Evolutionary conservation across 2,113 vertebrate species (phyloP).

Genomic region (Egretta garzetta): DNA sequence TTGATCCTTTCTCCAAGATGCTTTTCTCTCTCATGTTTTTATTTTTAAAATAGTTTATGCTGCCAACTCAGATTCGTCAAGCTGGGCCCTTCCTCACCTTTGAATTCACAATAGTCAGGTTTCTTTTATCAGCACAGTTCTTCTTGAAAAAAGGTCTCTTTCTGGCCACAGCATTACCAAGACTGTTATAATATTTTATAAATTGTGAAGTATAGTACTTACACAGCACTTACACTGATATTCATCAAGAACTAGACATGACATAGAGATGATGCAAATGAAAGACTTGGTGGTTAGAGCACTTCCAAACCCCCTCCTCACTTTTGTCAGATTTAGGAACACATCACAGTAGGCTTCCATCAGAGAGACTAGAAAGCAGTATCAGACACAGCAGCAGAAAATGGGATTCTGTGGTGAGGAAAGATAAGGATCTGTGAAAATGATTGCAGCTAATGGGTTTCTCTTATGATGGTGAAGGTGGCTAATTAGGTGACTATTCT

Average conservation of each 20-base stretch:
- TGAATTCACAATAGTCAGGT: neutral
- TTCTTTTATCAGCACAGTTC: neutral
- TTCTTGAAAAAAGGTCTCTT: neutral
- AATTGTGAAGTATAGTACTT: neutral
- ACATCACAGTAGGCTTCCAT: neutral
- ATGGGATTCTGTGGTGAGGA: neutral
- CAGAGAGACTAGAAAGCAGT: neutral
- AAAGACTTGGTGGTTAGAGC: neutral
- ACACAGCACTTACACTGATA: neutral
- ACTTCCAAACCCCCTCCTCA: neutral
- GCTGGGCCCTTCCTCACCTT: neutral
- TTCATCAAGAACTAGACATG: neutral
- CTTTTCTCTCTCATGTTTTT: neutral
- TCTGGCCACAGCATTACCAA: neutral
- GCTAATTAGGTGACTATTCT: neutral
- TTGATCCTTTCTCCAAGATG: neutral
- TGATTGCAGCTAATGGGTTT: neutral
- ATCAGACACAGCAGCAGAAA: neutral
- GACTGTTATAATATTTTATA: neutral
- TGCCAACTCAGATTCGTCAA: neutral
- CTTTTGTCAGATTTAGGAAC: neutral
- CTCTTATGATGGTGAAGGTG: neutral
- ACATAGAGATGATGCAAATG: neutral
- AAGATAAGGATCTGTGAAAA: neutral
- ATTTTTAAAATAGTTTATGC: neutral